Base-by-base conservation (phyloP, 2,888 invertebrate species). In the Macrosiphum euphorbiae region DNA sequence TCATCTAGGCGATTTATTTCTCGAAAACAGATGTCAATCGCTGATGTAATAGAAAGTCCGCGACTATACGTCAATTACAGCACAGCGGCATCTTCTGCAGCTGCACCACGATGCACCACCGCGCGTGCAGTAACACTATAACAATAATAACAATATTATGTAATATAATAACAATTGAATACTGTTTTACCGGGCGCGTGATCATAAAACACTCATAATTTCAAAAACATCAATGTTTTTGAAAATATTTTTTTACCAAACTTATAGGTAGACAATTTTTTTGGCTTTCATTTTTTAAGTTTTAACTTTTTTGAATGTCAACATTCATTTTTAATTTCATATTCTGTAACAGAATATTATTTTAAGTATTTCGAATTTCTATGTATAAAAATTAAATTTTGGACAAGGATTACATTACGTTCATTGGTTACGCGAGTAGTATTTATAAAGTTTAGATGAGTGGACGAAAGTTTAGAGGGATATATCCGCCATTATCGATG, bases 1-100 rank as follows among this genome's bases (percentile, higher is more conserved):
- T 78, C 3, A 1, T 20, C 16, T 4, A 3, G 44, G 20, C 24
- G 35, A 55, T 78, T 28, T 78, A 1, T 35, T 78, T 78, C 8
- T 78, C 35, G 90, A 67, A 67, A 90, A 61, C 20, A 24, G n/a
- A 50, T 67, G 90, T 67, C 50, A 50, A 5, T 52, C 85, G n/a
- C 24, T 91, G 91, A 85, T 20, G 91, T 58, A 91, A 91, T 91
- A 86, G 91, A 91, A 91, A 91, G 91, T n/a, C 20, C 20, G 16
- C 35, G 52, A 35, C 20, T 55, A 20, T 52, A 28, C n/a, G 52
- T 88, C 35, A 78, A 78, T 78, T 20, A 20, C 8, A 20, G 16
- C 20, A 67, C 52, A 24, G 35, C 20, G 20, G 35, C 20, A 8
- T 78, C 35, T 78, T 78, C 35, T 41, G 41, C 41, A 3, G 35